Conservation (phyloP, 2,888 invertebrate genomes). For the Pammene aurita region DNA sequence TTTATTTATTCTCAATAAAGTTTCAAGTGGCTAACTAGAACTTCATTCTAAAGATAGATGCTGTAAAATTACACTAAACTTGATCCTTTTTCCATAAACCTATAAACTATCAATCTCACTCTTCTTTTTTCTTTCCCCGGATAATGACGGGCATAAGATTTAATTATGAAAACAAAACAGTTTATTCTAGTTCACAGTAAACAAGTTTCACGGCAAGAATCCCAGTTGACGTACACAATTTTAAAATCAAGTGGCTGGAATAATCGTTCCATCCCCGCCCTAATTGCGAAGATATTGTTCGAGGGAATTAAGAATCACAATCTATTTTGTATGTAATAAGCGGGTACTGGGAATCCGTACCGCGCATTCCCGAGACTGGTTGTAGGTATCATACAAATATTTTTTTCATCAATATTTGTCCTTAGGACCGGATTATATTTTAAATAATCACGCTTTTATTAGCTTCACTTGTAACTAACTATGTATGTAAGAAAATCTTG, state of each 20-base stretch:
- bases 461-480: no score
- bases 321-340: conserved; percentile 49
- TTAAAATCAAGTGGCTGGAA: conserved; percentile 31
- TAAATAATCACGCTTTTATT: no score
- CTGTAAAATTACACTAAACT: neutral
- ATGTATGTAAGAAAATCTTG: no score
- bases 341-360: conserved; percentile 42
- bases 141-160: conserved; percentile 20
- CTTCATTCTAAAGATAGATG: no score
- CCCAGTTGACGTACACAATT: conserved; percentile 28
- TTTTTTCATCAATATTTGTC: conserved; percentile 7
- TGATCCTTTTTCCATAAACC: neutral
- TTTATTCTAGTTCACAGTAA: conserved; percentile 17
- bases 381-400: conserved; percentile 38
- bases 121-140: neutral
- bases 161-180: conserved; percentile 17
- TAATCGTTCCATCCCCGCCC: conserved; percentile 48
- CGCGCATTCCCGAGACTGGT: conserved; percentile 41
- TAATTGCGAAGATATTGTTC: conserved; percentile 47
- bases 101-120: conserved; percentile 1
- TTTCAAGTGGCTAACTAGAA: no score
- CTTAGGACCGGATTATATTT: neutral
- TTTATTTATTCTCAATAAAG: no score
- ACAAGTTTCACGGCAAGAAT: conserved; percentile 2
- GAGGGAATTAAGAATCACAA: conserved; percentile 49